Evolutionary conservation across 1,140 invertebrate genomes (phyloP).

Genomic region (Belonocnema kinseyi): DNA sequence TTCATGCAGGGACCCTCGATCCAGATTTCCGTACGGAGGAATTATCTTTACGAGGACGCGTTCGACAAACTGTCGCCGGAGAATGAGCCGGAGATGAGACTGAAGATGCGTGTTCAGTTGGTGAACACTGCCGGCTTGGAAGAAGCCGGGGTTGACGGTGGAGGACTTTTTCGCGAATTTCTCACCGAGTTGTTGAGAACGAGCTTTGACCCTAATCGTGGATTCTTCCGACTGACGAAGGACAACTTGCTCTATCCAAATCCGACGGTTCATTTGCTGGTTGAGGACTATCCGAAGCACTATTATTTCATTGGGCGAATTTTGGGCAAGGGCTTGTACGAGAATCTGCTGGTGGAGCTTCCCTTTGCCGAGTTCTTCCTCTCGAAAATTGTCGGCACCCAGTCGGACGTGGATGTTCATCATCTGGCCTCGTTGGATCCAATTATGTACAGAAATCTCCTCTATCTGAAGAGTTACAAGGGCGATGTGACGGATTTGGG

Average conservation of each 20-base stretch:
- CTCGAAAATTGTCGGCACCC: constrained; percentile 87
- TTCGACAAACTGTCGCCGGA: constrained; percentile 94
- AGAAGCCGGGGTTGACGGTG: constrained; percentile 97
- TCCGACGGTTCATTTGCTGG: constrained; percentile 89
- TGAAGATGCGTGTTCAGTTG: constrained; percentile 91
- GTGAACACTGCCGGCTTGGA: constrained; percentile 92
- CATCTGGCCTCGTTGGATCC: constrained; percentile 95
- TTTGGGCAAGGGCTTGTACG: constrained; percentile 96
- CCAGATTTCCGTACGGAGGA: constrained; percentile 88
- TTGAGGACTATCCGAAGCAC: constrained; percentile 91
- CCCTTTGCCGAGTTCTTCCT: constrained; percentile 96
- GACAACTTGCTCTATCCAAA: constrained; percentile 98
- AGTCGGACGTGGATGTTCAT: constrained; percentile 93
- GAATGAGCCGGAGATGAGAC: constrained; percentile 92
- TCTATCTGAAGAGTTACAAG: constrained; percentile 90
- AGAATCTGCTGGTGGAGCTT: constrained; percentile 95
- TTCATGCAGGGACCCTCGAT: constrained; percentile 87
- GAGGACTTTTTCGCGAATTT: constrained; percentile 95
- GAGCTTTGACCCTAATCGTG: constrained; percentile 97
- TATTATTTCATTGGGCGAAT: constrained; percentile 97
- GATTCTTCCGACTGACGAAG: constrained; percentile 93
- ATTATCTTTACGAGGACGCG: constrained; percentile 97
- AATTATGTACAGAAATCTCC: constrained; percentile 91
- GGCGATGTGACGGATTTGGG: constrained; percentile 88
- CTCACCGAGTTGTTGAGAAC: constrained; percentile 94